phyloP scores from a whole-genome alignment of 2,797 vertebrate genomes.

The Pangasius larnaudii region DNA sequence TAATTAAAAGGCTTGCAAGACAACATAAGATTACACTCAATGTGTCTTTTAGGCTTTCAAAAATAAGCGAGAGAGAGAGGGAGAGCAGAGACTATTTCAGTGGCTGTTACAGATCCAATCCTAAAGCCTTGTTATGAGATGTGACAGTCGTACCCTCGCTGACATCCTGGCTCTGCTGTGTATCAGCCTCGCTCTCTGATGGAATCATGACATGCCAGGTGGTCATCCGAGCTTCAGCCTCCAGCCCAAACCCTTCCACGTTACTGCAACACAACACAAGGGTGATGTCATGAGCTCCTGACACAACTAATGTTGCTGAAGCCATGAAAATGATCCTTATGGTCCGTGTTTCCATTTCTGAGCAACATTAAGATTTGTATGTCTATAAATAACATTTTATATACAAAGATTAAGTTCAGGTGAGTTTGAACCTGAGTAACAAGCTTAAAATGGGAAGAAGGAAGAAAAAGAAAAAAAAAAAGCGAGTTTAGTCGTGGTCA shows the following conservation, averaged over 20 bases:
- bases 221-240: conserved; percentile 98
- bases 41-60: background rate
- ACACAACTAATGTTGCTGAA: background rate
- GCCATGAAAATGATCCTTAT: background rate
- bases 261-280: conserved; percentile 73
- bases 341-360: background rate
- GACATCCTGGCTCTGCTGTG: conserved; percentile 88
- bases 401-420: background rate
- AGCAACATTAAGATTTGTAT: background rate
- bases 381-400: background rate
- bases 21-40: background rate
- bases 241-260: conserved; percentile 94
- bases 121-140: background rate
- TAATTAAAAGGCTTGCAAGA: background rate
- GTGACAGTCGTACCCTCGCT: conserved; percentile 85
- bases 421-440: background rate
- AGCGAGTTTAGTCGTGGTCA: background rate
- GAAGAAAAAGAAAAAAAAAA: background rate
- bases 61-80: background rate
- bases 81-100: background rate
- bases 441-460: background rate
- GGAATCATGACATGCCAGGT: conserved; percentile 98
- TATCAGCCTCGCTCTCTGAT: conserved; percentile 87
- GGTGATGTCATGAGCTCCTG: background rate
- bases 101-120: background rate